Evolutionary conservation across 2,888 invertebrate species (phyloP).

Genomic region (Orchesellides sinensis): DNA sequence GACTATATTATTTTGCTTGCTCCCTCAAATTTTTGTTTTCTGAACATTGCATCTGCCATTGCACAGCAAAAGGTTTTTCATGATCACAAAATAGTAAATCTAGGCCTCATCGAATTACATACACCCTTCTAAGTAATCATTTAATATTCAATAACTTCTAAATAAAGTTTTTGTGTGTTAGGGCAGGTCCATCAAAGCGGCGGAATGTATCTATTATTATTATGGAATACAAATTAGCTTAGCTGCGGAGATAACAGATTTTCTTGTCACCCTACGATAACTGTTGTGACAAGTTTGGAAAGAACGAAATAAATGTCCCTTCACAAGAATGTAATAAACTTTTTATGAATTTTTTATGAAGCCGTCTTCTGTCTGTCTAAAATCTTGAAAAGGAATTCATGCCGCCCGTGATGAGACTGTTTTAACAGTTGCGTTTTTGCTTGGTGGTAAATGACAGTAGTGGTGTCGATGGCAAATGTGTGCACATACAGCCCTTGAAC

Average conservation of each 20-base stretch:
- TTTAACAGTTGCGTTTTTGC: slow-evolving; percentile 40
- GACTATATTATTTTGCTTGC: slow-evolving; percentile 38
- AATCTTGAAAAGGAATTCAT: slow-evolving; percentile 50
- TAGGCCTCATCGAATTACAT: too few species aligned
- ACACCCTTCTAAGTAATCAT: too few species aligned
- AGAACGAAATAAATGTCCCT: slow-evolving; percentile 20
- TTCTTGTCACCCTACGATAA: slow-evolving; percentile 72
- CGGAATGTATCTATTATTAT: too few species aligned
- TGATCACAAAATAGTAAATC: too few species aligned
- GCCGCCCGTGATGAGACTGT: slow-evolving; percentile 34
- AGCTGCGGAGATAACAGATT: slow-evolving; percentile 70
- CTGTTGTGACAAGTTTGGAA: slow-evolving; percentile 71
- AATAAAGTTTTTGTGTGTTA: too few species aligned
- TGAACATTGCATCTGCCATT: slow-evolving; percentile 34
- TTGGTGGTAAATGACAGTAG: slow-evolving; percentile 47
- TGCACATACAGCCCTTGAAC: slow-evolving; percentile 44
- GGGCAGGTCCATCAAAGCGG: slow-evolving; percentile 53
- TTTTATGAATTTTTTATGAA: slow-evolving; percentile 49
- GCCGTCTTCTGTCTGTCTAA: too few species aligned
- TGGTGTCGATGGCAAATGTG: slow-evolving; percentile 62
- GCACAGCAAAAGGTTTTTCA: too few species aligned
- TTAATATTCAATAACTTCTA: too few species aligned
- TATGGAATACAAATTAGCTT: slow-evolving; percentile 74
- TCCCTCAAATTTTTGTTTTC: not conserved
- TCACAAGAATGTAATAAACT: slow-evolving; percentile 15